Evolutionary conservation across 2,888 invertebrate species (phyloP).

Genomic region (Phaedon cochleariae): DNA sequence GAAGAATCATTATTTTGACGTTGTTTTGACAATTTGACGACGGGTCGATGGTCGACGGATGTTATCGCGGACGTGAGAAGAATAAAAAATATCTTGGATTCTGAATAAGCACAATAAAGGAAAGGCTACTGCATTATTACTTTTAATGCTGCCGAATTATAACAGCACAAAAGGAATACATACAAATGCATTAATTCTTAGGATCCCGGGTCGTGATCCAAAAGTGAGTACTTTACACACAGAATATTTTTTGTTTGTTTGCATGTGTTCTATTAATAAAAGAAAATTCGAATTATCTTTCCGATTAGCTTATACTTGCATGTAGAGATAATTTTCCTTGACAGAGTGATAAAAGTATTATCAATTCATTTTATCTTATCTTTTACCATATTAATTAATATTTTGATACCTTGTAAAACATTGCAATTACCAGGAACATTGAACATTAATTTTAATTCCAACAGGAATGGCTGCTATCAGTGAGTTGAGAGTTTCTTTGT

Average conservation of each 20-base stretch:
- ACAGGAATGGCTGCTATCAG: slow-evolving; percentile 66
- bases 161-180: neutral
- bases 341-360: slow-evolving; percentile 1
- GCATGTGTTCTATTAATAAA: neutral
- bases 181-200: slow-evolving; percentile 15
- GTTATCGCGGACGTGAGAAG: neutral
- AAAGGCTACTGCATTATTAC: neutral
- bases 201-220: slow-evolving; percentile 8
- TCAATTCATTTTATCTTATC: slow-evolving; percentile 23
- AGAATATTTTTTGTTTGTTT: slow-evolving; percentile 11
- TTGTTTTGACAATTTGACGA: too few species aligned
- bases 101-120: neutral
- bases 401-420: neutral
- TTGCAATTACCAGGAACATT: too few species aligned
- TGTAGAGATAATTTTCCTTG: neutral
- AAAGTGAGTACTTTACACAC: neutral
- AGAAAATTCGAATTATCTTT: neutral
- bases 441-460: slow-evolving; percentile 1
- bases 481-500: slow-evolving; percentile 91
- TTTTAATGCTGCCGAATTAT: neutral
- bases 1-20: too few species aligned
- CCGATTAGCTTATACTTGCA: neutral
- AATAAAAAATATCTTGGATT: neutral
- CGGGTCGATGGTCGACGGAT: too few species aligned
- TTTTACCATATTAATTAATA: neutral